These are phyloP conservation scores for Psammodynastes pulverulentus DNA, from an alignment of 2,113 vertebrate species.

Conservation along the genomic window DNA sequence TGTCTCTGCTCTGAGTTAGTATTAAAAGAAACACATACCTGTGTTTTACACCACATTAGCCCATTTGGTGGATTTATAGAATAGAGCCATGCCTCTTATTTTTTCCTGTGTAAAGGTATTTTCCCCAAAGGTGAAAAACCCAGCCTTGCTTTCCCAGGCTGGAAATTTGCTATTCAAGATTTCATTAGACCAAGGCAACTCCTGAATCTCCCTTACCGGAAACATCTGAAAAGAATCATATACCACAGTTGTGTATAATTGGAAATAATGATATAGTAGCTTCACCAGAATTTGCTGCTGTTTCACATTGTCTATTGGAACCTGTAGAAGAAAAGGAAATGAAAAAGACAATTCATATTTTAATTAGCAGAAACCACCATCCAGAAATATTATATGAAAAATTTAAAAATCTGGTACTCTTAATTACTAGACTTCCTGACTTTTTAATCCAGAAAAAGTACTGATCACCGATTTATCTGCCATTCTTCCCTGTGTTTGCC, in stretches of 20 bases:
- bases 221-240: slow-evolving; percentile 73
- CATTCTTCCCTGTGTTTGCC: background rate
- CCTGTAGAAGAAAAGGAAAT: slow-evolving; percentile 35
- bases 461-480: background rate
- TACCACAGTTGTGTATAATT: slow-evolving; percentile 71
- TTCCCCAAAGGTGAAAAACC: background rate
- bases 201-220: slow-evolving; percentile 66
- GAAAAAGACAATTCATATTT: background rate
- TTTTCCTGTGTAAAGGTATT: background rate
- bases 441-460: background rate
- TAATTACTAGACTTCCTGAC: background rate
- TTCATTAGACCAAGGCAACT: background rate
- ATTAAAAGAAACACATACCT: background rate
- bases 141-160: background rate
- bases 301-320: slow-evolving; percentile 47
- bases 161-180: background rate
- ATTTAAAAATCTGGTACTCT: background rate
- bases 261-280: slow-evolving; percentile 73
- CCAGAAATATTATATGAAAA: background rate
- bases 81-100: background rate
- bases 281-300: slow-evolving; percentile 69
- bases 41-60: background rate
- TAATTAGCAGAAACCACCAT: background rate
- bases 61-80: background rate
- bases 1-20: background rate